phyloP scores from a whole-genome alignment of 2,797 vertebrate species.

The Gephyroberyx darwinii region DNA sequence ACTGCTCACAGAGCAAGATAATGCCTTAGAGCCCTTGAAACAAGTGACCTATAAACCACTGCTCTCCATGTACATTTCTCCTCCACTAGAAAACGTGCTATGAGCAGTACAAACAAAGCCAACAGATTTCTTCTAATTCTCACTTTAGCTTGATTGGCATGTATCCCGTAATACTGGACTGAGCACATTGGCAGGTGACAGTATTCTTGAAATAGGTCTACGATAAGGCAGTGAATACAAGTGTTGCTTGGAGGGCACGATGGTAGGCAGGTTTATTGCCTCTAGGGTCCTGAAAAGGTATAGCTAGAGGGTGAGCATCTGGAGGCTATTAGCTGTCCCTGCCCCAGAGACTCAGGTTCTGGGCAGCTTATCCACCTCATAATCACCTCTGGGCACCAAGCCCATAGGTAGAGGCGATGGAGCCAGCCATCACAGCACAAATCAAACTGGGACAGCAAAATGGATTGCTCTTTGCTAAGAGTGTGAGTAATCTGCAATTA shows the following conservation, averaged over 20 bases:
- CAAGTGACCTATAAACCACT: constrained; percentile 23
- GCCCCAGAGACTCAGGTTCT: constrained; percentile 24
- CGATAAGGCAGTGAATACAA: background rate
- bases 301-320: constrained; percentile 23
- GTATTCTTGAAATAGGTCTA: background rate
- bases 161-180: background rate
- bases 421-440: constrained; percentile 19
- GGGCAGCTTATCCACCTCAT: constrained; percentile 37
- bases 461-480: constrained; percentile 16
- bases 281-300: background rate
- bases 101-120: background rate
- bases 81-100: background rate
- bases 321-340: constrained; percentile 19
- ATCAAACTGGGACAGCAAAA: constrained; percentile 26
- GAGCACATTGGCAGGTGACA: background rate
- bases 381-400: constrained; percentile 33
- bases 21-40: background rate
- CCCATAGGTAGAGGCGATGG: constrained; percentile 14
- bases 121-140: background rate
- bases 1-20: constrained; percentile 41
- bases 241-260: constrained; percentile 8
- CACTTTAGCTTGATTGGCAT: background rate
- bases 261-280: background rate
- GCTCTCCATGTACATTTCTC: background rate
- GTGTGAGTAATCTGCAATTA: constrained; percentile 45